Base-by-base conservation (phyloP, 2,888 invertebrate genomes). In the Adelphocoris suturalis region DNA sequence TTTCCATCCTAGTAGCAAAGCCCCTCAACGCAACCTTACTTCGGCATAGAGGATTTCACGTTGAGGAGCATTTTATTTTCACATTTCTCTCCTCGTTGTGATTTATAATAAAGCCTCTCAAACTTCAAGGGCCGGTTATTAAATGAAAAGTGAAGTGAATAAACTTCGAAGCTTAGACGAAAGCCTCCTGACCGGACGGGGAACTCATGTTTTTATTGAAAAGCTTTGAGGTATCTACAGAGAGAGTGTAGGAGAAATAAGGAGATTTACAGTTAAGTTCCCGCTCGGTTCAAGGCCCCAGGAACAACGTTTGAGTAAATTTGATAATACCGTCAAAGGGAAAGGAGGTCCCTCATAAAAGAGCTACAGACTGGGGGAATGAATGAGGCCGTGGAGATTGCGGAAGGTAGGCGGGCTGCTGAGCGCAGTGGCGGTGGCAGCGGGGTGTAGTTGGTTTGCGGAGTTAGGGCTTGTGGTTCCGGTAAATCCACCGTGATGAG, bases 401-500 rank as follows among this genome's bases (percentile, higher is more conserved):
- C 47, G 37, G 61, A 46, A 23, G 68, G 68, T 68, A 23, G 47
- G 48, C 4, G 55, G n/a, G 16, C 14, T 19, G 55, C 47, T n/a
- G 52, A 16, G 57, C 2, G 84, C 11, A 52, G 27, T 4, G 48
- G 13, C 23, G 55, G 55, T 27, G 89, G 81, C 37, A 57, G 57
- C 61, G 61, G 47, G 27, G 75, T n/a, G 88, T 48, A 88, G 84
- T 89, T 75, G 89, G 89, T 89, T 89, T 84, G 89, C 85, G 47
- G 84, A 86, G 89, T 84, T 85, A 84, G 76, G 68, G 46, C 80
- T 76, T 85, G 89, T 85, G 89, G 89, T 89, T 81, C 68, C 55
- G 48, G 89, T 46, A 85, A 89, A 89, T 89, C 89, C 89, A 75
- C 82, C 89, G 55, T 89, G 89, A 89, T 89, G 89, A 89, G 89